Base-by-base conservation (phyloP, 2,888 invertebrate genomes). In the Drosophila monieri region DNA sequence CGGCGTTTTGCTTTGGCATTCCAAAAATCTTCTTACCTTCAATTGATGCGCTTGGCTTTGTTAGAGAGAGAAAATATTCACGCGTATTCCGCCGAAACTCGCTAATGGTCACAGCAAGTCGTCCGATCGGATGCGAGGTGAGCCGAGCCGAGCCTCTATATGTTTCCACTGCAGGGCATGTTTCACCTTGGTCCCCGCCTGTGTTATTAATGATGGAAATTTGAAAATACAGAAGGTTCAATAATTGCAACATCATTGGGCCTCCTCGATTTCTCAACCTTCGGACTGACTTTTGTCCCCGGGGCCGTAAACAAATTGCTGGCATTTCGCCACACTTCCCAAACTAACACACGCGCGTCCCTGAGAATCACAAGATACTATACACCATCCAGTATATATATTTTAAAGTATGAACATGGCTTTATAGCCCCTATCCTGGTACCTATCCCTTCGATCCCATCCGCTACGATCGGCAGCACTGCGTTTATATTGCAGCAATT, bases 181-280 rank as follows among this genome's bases (percentile, higher is more conserved):
- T 54, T 80, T 89, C 88, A 89, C 90, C 89, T 90, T 89, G 90
- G 84, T 81, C 64, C 80, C 90, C 90, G 90, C 88, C 90, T 90
- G 91, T 86, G 91, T 88, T 91, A 90, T 90, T 90, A 91, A 90
- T 91, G 91, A 91, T 89, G 87, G 89, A 90, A 90, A 90, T 90
- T 91, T 90, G 83, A 89, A 90, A 90, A 90, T 90, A 90, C 90
- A 91, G 91, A 89, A 90, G 90, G 91, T 91, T 90, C 91, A 90
- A 90, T 90, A 90, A 90, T 91, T 91, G 90, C 89, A 89, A 84
- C 84, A 89, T 89, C 89, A 91, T 91, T 90, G 90, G 90, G 76
- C 77, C 35, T 57, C 58, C 54, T 44, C 61, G 54, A 71, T 71
- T 71, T 71, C 61, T 62, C 74, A 62, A 74, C 71, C 57, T 62